Percentiles rank a stretch among this genome's conserved stretches.
phyloP scores from a whole-genome alignment of 2,797 vertebrate species.

The Ctenopoma kingsleyae region DNA sequence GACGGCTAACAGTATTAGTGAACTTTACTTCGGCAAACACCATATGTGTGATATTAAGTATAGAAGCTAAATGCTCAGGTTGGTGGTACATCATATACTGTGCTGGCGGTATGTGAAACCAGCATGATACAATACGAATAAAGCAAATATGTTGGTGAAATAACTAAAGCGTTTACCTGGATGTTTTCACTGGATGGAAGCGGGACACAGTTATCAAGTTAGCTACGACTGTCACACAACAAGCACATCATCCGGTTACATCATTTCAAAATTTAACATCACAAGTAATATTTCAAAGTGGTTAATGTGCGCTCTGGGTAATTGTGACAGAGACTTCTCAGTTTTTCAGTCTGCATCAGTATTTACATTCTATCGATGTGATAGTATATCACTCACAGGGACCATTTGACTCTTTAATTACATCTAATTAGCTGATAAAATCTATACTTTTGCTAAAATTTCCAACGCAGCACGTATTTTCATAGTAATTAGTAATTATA shows the following conservation, averaged over 20 bases:
- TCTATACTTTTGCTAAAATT: background rate
- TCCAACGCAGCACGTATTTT: background rate
- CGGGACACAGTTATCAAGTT: constrained; percentile 10
- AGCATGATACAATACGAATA: accelerated
- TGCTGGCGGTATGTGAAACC: accelerated
- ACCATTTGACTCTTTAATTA: too few relatives aligned
- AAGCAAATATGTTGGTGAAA: background rate
- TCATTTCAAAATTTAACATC: constrained; percentile 54
- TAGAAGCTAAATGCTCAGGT: too few relatives aligned
- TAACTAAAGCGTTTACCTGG: constrained; percentile 58
- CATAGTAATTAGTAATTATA: too few relatives aligned
- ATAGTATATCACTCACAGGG: too few relatives aligned
- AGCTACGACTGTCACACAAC: background rate
- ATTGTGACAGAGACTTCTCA: too few relatives aligned
- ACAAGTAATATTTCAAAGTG: too few relatives aligned
- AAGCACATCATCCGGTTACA: constrained; percentile 9
- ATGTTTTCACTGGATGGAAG: constrained; percentile 47
- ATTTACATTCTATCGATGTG: too few relatives aligned
- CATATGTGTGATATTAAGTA: background rate
- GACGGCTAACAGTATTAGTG: constrained; percentile 43
- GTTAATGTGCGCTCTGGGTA: too few relatives aligned
- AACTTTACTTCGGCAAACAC: constrained; percentile 60
- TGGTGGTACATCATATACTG: background rate
- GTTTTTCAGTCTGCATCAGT: too few relatives aligned
- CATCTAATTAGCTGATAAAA: too few relatives aligned